Percentiles rank a stretch among this genome's conserved stretches.
Evolutionary conservation across 2,113 vertebrate species (phyloP).

Genomic region (Phalacrocorax carbo): DNA sequence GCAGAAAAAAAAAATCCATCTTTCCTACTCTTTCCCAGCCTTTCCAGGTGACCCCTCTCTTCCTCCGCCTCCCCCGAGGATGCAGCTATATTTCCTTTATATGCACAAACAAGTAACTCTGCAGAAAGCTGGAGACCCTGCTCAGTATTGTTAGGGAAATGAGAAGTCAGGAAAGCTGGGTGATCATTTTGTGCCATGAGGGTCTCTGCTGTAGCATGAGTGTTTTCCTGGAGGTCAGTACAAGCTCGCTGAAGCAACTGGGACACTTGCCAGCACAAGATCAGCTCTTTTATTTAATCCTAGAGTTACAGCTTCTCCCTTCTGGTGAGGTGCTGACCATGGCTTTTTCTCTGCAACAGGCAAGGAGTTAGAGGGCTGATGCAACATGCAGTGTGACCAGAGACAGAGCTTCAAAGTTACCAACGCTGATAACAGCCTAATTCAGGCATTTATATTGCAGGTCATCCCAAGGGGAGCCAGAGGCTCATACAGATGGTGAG

Average conservation of each 20-base stretch:
- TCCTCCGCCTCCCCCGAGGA: neutral
- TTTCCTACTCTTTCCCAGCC: neutral
- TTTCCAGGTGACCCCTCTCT: neutral
- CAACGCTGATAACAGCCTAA: neutral
- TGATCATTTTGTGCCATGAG: accelerated
- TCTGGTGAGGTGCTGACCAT: neutral
- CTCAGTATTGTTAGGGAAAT: neutral
- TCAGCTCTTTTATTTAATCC: neutral
- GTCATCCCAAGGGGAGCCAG: neutral
- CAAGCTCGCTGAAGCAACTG: neutral
- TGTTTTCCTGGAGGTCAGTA: neutral
- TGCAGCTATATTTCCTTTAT: neutral
- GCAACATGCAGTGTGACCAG: neutral
- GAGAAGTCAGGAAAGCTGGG: neutral
- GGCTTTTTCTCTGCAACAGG: neutral
- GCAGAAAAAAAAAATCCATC: neutral
- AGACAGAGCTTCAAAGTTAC: neutral
- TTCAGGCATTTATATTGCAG: neutral
- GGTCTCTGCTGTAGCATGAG: neutral
- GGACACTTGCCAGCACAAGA: neutral
- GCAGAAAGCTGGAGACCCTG: neutral
- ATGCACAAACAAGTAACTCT: neutral
- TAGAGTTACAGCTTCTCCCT: neutral
- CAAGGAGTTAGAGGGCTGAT: accelerated
- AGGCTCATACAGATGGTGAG: neutral